Evolutionary conservation across 1,140 invertebrate genomes (phyloP).

Genomic region (Branchinecta lindahli): DNA sequence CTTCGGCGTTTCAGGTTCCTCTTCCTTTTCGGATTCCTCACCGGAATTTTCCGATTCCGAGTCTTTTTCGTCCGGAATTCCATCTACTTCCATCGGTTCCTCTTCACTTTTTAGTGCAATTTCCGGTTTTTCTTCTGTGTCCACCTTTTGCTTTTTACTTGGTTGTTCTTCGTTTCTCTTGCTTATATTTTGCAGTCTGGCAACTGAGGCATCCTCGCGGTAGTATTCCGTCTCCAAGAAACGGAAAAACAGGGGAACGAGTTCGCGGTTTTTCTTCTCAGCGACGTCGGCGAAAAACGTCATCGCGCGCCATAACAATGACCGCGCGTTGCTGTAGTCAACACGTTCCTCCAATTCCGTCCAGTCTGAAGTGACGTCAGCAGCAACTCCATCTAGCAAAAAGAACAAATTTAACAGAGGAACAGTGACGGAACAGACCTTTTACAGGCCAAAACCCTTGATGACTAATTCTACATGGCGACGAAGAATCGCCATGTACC

Average conservation of each 20-base stretch:
- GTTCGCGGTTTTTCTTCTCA: constrained; percentile 58
- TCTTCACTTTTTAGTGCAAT: constrained; percentile 17
- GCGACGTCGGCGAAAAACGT: constrained; percentile 48
- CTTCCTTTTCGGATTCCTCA: constrained; percentile 22
- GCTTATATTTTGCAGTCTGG: constrained; percentile 28
- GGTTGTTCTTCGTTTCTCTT: constrained; percentile 19
- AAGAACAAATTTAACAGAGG: not conserved
- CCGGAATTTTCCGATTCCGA: constrained; percentile 18
- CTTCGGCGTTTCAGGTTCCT: constrained; percentile 13
- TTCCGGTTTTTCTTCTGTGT: constrained; percentile 17
- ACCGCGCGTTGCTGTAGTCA: constrained; percentile 56
- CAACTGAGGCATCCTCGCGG: constrained; percentile 22
- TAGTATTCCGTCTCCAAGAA: constrained; percentile 44
- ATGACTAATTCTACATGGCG: no score
- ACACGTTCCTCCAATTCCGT: constrained; percentile 22
- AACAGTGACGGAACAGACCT: no score
- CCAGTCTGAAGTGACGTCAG: constrained; percentile 10
- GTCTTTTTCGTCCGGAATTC: constrained; percentile 18
- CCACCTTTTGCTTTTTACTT: constrained; percentile 34
- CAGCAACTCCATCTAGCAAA: not conserved
- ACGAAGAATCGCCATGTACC: no score
- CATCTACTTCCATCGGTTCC: constrained; percentile 20
- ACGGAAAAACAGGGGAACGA: constrained; percentile 56
- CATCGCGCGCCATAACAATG: constrained; percentile 64
- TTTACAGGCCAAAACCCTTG: no score